Evolutionary conservation across 1,140 invertebrate genomes (phyloP).

Genomic region (Lethocerus indicus): DNA sequence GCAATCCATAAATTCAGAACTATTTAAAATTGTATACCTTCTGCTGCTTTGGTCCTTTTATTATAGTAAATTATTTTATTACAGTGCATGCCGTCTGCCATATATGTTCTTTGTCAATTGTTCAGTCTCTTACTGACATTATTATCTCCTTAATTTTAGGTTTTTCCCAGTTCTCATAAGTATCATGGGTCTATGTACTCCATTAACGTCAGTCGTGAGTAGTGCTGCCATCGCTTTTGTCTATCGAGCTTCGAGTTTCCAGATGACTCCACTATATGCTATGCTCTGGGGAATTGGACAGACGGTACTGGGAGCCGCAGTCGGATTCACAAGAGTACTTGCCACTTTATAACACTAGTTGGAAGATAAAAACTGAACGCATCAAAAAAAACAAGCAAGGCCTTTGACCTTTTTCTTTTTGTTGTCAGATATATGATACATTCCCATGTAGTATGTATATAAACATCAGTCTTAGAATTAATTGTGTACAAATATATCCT

Average conservation of each 20-base stretch:
- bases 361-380: too few species aligned
- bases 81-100: not conserved
- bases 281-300: slow-evolving; percentile 87
- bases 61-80: too few species aligned
- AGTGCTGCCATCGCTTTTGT: slow-evolving; percentile 89
- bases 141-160: slow-evolving; percentile 22
- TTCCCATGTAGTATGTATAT: too few species aligned
- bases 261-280: slow-evolving; percentile 79
- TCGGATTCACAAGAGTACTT: slow-evolving; percentile 82
- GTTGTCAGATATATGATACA: too few species aligned
- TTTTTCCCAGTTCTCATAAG: slow-evolving; percentile 79
- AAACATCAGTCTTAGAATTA: too few species aligned
- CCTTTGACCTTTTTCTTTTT: too few species aligned
- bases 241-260: slow-evolving; percentile 69
- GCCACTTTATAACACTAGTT: slow-evolving; percentile 59
- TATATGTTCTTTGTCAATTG: not conserved
- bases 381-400: too few species aligned
- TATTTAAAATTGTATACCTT: too few species aligned
- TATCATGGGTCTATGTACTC: slow-evolving; percentile 71
- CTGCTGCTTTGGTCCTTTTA: too few species aligned
- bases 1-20: too few species aligned
- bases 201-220: slow-evolving; percentile 69
- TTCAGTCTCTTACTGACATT: not conserved
- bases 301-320: slow-evolving; percentile 68
- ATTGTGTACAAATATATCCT: too few species aligned